Percentiles rank a stretch among this genome's conserved stretches.
Evolutionary conservation across 2,113 vertebrate species (phyloP).

Genomic region (Cyanoderma ruficeps): DNA sequence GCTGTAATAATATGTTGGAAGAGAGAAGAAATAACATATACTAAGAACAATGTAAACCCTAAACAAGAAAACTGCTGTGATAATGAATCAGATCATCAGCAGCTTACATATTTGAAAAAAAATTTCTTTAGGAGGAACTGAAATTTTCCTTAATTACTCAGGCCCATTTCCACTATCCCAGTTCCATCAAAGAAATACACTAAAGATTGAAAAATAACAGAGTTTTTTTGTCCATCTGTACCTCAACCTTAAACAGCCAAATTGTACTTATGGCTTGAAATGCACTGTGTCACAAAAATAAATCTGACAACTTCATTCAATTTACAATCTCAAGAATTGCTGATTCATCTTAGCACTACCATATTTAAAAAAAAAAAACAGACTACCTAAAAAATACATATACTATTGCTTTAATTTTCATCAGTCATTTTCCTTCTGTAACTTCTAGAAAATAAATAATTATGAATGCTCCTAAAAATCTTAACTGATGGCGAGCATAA

Average conservation of each 20-base stretch:
- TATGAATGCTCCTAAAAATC: background rate
- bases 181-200: background rate
- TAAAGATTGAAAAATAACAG: background rate
- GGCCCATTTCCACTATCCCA: background rate
- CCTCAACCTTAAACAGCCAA: background rate
- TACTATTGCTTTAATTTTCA: background rate
- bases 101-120: background rate
- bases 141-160: background rate
- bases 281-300: background rate
- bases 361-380: background rate
- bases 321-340: background rate
- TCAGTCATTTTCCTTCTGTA: background rate
- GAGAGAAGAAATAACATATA: background rate
- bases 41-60: background rate
- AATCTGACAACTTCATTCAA: background rate
- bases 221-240: accelerated
- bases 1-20: background rate
- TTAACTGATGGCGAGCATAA: background rate
- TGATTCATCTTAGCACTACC: background rate
- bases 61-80: background rate
- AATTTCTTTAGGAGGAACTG: background rate
- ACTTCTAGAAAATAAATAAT: background rate
- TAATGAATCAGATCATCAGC: background rate
- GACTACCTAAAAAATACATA: background rate
- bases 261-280: background rate